Percentiles rank a stretch among this genome's conserved stretches.
These are phyloP conservation scores for Agrochola litura DNA, from an alignment of 2,888 invertebrate genomes.

Conservation along the genomic window DNA sequence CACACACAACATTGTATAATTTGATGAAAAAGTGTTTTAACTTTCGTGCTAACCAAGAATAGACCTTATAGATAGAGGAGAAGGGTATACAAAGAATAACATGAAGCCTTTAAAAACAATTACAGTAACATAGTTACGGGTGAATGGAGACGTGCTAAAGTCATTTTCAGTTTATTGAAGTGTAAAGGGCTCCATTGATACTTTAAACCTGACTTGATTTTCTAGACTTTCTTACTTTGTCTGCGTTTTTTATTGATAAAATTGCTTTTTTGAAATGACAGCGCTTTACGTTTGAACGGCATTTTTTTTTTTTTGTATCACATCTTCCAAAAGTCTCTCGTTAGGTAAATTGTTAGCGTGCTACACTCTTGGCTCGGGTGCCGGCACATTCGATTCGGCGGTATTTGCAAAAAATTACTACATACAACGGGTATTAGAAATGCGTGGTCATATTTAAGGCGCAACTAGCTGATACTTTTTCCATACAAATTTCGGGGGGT, in stretches of 20 bases:
- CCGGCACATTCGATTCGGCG: neutral
- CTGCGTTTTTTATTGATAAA: constrained; percentile 32
- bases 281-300: constrained; percentile 1
- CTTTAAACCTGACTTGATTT: constrained; percentile 55
- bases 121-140: constrained; percentile 64
- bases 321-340: neutral
- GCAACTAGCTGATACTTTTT: no score
- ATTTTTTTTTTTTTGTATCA: constrained; percentile 7
- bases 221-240: constrained; percentile 40
- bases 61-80: constrained; percentile 34
- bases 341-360: neutral
- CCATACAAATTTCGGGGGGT: no score
- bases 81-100: constrained; percentile 38
- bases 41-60: constrained; percentile 30
- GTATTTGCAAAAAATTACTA: neutral
- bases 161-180: constrained; percentile 70
- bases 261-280: constrained; percentile 32
- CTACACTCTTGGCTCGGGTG: neutral
- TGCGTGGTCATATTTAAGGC: neutral
- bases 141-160: constrained; percentile 66
- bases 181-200: constrained; percentile 62
- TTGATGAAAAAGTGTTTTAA: constrained; percentile 15
- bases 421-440: neutral
- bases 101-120: constrained; percentile 64
- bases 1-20: constrained; percentile 15